A percentile compares a stretch with the other conserved stretches of the same genome.
phyloP scores from a whole-genome alignment of 2,888 invertebrate genomes.

The Byasa hedistus region DNA sequence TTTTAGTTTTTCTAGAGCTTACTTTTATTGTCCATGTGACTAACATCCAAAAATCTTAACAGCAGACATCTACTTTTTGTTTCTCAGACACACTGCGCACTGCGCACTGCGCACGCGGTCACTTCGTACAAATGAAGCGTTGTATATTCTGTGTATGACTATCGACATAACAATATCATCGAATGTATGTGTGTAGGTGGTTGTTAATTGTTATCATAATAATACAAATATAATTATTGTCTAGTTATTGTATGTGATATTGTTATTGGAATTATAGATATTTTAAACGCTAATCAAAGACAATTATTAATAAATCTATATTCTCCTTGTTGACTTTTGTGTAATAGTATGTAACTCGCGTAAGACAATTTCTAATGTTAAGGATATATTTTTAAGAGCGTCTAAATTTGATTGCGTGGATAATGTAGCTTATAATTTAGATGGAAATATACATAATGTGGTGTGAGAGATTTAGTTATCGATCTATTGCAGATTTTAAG shows the following conservation, averaged over 20 bases:
- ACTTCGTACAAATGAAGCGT: slow-evolving; percentile 65
- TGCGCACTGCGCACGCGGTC: slow-evolving; percentile 68
- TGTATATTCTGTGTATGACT: slow-evolving; percentile 49
- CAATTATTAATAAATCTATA: slow-evolving; percentile 61
- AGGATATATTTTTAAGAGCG: slow-evolving; percentile 30
- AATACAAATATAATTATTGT: slow-evolving; percentile 52
- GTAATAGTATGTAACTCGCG: slow-evolving; percentile 54
- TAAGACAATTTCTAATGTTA: slow-evolving; percentile 46
- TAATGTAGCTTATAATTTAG: slow-evolving; percentile 15
- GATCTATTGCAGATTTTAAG: slow-evolving; percentile 19
- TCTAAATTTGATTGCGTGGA: slow-evolving; percentile 23
- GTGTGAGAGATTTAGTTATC: slow-evolving; percentile 6
- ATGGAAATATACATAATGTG: slow-evolving; percentile 8
- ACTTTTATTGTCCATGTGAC: too few species aligned
- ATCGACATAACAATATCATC: slow-evolving; percentile 66
- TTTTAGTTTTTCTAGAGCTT: too few species aligned
- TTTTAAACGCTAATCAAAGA: slow-evolving; percentile 63
- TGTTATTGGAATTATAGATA: slow-evolving; percentile 77
- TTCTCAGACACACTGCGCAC: too few species aligned
- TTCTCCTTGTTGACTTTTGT: slow-evolving; percentile 76
- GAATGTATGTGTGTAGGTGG: slow-evolving; percentile 56
- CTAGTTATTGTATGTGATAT: slow-evolving; percentile 78
- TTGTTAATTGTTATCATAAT: slow-evolving; percentile 69
- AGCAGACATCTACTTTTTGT: too few species aligned
- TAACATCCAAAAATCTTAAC: too few species aligned